These are phyloP conservation scores for Marasmarcha lunaedactyla DNA, from an alignment of 2,888 invertebrate genomes.

Conservation along the genomic window DNA sequence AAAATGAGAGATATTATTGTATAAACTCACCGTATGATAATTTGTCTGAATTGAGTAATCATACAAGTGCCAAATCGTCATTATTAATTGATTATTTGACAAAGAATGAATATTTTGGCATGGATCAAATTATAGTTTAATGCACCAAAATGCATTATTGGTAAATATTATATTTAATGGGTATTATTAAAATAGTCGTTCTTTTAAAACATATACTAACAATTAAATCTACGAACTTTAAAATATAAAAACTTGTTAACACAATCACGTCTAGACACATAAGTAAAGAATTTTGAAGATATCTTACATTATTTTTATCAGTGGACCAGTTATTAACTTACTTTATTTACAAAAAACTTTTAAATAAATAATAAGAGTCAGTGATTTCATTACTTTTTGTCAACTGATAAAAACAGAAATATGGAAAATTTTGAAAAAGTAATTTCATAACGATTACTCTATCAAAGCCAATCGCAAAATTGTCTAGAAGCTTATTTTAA, in stretches of 20 bases:
- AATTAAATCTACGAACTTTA: constrained; percentile 43
- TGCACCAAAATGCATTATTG: too few species aligned
- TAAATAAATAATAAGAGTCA: too few species aligned
- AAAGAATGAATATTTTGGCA: too few species aligned
- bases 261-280: constrained; percentile 62
- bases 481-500: constrained; percentile 43
- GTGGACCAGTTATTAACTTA: too few species aligned
- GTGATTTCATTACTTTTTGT: too few species aligned
- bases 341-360: neutral
- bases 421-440: constrained; percentile 47
- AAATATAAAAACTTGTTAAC: constrained; percentile 45
- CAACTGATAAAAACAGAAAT: constrained; percentile 23
- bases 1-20: too few species aligned
- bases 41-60: too few species aligned
- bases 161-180: too few species aligned
- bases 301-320: neutral
- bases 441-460: constrained; percentile 16
- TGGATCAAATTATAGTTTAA: too few species aligned
- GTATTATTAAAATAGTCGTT: neutral
- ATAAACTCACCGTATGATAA: too few species aligned
- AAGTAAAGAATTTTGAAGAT: constrained; percentile 21
- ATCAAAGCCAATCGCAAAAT: constrained; percentile 54
- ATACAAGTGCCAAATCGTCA: too few species aligned
- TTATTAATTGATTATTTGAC: too few species aligned
- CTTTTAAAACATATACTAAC: constrained; percentile 47